A percentile compares a stretch with the other conserved stretches of the same genome.
These are phyloP conservation scores for Scolopax rusticola DNA, from an alignment of 2,797 vertebrate species.

Conservation along the genomic window DNA sequence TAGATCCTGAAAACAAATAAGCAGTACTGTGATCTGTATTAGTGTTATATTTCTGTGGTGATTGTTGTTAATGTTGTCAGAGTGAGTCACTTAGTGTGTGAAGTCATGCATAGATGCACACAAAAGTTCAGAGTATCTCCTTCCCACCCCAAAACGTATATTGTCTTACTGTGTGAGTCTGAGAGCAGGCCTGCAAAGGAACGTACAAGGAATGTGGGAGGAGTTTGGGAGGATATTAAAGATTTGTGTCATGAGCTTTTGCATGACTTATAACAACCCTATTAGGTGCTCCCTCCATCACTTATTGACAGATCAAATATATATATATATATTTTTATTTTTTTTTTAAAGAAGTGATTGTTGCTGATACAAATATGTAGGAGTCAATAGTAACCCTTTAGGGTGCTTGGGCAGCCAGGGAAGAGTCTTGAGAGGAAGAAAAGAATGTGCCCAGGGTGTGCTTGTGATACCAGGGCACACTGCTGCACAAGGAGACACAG, in stretches of 20 bases:
- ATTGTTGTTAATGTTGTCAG: rapidly evolving
- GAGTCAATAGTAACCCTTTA: background rate
- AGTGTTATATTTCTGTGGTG: background rate
- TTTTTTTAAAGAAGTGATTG: background rate
- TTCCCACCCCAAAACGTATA: background rate
- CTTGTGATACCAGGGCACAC: background rate
- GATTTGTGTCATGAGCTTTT: background rate
- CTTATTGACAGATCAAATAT: background rate
- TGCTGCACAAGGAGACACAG: background rate
- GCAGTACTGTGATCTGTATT: background rate
- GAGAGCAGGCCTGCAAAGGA: background rate
- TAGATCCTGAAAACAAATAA: background rate
- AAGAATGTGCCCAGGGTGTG: background rate
- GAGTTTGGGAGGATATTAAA: background rate
- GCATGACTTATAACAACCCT: background rate
- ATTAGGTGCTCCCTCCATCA: background rate
- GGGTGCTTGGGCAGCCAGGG: background rate
- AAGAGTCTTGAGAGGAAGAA: background rate
- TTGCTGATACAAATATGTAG: background rate
- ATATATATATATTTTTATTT: too few relatives aligned
- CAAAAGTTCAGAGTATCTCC: background rate
- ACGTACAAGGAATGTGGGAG: rapidly evolving
- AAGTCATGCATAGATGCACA: background rate
- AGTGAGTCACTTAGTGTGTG: background rate
- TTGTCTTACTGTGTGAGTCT: background rate